Evolutionary conservation across 2,113 vertebrate genomes (phyloP), one percentile per base, ranked within the genome.

Genomic region (Galemys pyrenaicus): DNA sequence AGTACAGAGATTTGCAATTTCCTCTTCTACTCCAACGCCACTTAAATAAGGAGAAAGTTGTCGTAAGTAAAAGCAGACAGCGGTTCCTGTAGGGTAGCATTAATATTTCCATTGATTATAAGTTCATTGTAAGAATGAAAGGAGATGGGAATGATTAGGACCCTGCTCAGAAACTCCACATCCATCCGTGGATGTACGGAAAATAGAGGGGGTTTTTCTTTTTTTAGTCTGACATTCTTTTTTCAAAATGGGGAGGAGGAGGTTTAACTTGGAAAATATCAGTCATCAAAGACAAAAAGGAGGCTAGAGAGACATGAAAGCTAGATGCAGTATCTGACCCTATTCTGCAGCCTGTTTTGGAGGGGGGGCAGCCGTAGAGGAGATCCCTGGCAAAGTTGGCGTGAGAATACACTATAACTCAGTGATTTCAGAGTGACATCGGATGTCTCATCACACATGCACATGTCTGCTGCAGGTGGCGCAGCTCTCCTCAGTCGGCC

Each of bases 1-100:
- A 95, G 73, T 88, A 94, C 79, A 96, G 75, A 92, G 67, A 82
- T 94, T 60, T 90, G 71, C 17, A 19, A 94, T 97, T 97, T 96
- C 91, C 96, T 88, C 78, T 96, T 96, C 94, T 78, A 96, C 94
- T 96, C 88, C 75, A 91, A 56, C 26, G 65, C 81, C 82, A 94
- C 86, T 95, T 96, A 94, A 95, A 88, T 79, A 65, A 95, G 80
- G 73, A 94, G 80, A 93, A 97, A 90, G 30, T 3, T 71, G 65
- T 37, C 91, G 35, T 79, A 92, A 95, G 95, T 85, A 91, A 94
- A 92, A 89, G 44, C 77, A 90, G 86, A 56, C 60, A 91, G 85
- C 83, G 22, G 24, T 91, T 81, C 64, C 73, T 89, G 51, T 64
- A 58, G 4, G 46, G 17, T 19, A 35, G 26, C 24, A 26, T 77